phyloP scores from a whole-genome alignment of 2,888 invertebrate species.

The Ashinkailepas kermadecensis region DNA sequence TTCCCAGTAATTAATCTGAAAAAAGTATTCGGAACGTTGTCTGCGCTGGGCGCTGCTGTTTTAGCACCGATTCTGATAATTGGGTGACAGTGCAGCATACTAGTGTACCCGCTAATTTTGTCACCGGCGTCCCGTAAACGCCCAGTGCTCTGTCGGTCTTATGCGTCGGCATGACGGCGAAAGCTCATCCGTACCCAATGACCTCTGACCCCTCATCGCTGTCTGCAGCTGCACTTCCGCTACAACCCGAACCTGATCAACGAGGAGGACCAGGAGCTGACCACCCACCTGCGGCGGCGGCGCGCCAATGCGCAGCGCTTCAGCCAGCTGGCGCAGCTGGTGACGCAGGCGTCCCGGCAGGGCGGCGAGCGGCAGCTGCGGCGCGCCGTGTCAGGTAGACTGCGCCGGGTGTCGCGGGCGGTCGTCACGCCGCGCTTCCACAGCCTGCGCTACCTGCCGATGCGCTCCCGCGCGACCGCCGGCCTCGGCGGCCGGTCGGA shows the following conservation, averaged over 20 bases:
- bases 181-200: no score
- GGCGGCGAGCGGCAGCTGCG: background rate
- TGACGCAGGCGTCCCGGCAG: background rate
- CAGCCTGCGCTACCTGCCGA: background rate
- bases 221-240: slow-evolving; percentile 36
- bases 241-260: slow-evolving; percentile 38
- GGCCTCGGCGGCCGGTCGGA: background rate
- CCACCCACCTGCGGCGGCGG: slow-evolving; percentile 35
- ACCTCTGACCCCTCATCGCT: background rate
- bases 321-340: slow-evolving; percentile 34
- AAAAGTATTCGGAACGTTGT: no score
- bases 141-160: no score
- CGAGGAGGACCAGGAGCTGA: slow-evolving; percentile 37
- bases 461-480: background rate
- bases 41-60: no score
- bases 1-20: no score
- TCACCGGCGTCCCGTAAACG: no score
- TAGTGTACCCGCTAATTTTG: no score
- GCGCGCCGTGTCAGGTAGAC: slow-evolving; percentile 8
- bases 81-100: no score
- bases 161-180: no score
- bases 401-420: background rate
- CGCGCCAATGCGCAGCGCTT: slow-evolving; percentile 36
- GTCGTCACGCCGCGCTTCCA: background rate
- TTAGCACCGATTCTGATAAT: no score